Evolutionary conservation across 1,140 invertebrate species (phyloP), one percentile per base, ranked within the genome.

Genomic region (Diorhabda sublineata): DNA sequence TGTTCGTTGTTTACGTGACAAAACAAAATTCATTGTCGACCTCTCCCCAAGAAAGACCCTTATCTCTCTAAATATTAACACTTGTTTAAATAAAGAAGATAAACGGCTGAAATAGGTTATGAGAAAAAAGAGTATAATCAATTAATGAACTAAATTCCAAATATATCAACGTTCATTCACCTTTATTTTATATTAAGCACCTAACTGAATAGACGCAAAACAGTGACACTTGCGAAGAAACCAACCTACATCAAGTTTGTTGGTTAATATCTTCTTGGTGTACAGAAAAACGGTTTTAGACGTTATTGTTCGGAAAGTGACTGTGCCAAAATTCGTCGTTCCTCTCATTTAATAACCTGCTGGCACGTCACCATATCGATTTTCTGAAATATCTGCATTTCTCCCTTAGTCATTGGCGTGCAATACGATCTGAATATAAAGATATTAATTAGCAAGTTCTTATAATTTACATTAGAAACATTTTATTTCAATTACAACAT

Each of bases 361-460:
- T n/a, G 47, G 47, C 47, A 52, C 47, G 47, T 52, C 47, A 52
- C 47, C 4, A 6, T 52, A 52, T 52, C 47, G 47, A 52, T 52
- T 52, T n/a, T 52, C 47, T 52, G 47, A n/a, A n/a, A 52, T 52
- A 52, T 52, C 47, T 52, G 47, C 47, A 52, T 52, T 52, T 52
- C 47, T 8, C 47, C 47, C n/a, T 52, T 52, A 52, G n/a, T 26
- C 47, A 52, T 52, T 8, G 47, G 47, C 47, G 47, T 52, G 47
- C 47, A 52, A 26, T 26, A 26, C 26, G 26, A 26, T 26, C 26
- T 26, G 26, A 26, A 26, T 26, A 26, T 26, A 26, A 26, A 26
- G 26, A 26, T 26, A 26, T 2, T 26, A 26, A 26, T 26, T 26
- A 26, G 26, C 26, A 26, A 26, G 26, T 26, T 26, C 26, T 26